Percentiles rank a stretch among this genome's conserved stretches.
phyloP scores from a whole-genome alignment of 2,888 invertebrate species.

The Tyria jacobaeae region DNA sequence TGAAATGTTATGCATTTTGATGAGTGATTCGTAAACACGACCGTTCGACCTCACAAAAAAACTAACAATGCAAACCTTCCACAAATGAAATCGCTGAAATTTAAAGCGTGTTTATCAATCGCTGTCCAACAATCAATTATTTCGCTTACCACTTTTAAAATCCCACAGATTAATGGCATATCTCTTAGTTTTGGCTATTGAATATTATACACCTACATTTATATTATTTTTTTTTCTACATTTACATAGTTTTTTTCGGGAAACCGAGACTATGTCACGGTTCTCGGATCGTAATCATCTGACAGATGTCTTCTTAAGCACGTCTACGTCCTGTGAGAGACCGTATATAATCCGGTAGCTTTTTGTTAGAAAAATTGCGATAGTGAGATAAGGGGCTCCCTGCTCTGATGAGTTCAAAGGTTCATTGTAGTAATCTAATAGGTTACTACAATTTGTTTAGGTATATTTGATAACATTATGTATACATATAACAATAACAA shows the following conservation, averaged over 20 bases:
- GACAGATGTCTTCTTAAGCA: constrained; percentile 60
- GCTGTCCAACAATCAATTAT: constrained; percentile 41
- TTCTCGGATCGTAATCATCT: constrained; percentile 51
- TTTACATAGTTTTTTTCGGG: constrained; percentile 35
- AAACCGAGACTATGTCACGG: constrained; percentile 45
- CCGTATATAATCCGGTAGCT: constrained; percentile 39
- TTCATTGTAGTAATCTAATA: constrained; percentile 31
- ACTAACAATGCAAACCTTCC: constrained; percentile 17
- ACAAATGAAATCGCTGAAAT: constrained; percentile 35
- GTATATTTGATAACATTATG: background rate
- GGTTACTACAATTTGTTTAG: background rate
- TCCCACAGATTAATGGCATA: constrained; percentile 8
- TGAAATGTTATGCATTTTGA: constrained; percentile 1
- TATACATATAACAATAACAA: background rate
- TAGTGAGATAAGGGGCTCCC: constrained; percentile 34
- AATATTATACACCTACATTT: background rate
- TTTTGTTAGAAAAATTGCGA: constrained; percentile 43
- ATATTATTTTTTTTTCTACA: constrained; percentile 34
- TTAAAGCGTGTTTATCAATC: too few species aligned
- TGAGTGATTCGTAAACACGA: constrained; percentile 18
- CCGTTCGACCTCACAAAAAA: constrained; percentile 11
- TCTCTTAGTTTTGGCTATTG: too few species aligned
- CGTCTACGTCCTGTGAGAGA: constrained; percentile 50
- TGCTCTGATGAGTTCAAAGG: constrained; percentile 21
- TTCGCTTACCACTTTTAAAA: constrained; percentile 37